Evolutionary conservation across 2,113 vertebrate genomes (phyloP).

Genomic region (Hipposideros armiger): DNA sequence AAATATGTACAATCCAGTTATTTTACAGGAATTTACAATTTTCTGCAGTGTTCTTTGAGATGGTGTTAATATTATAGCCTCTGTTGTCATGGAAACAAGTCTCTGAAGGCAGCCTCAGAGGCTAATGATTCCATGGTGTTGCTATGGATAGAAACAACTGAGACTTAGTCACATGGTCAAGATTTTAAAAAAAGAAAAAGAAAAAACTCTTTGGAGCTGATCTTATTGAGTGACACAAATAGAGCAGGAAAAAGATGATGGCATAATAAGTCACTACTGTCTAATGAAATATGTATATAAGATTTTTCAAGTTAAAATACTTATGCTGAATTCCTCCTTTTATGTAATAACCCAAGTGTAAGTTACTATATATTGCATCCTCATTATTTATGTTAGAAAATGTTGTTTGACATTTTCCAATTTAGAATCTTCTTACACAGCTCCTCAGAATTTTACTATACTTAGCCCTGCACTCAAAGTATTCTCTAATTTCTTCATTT

Average conservation of each 20-base stretch:
- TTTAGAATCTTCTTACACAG: conserved; percentile 46
- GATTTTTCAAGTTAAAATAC: conserved; percentile 61
- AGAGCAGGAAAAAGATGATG: neutral
- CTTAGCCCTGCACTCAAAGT: neutral
- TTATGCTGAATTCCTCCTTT: conserved; percentile 39
- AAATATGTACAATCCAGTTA: conserved; percentile 59
- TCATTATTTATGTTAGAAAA: conserved; percentile 45
- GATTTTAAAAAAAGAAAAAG: conserved; percentile 11
- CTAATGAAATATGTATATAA: conserved; percentile 37
- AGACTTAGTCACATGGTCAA: conserved; percentile 77
- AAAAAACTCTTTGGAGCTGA: conserved; percentile 31
- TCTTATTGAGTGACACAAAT: conserved; percentile 59
- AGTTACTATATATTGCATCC: neutral
- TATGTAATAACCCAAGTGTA: conserved; percentile 37
- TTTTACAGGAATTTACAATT: conserved; percentile 55
- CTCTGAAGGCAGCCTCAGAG: conserved; percentile 84
- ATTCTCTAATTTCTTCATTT: conserved; percentile 10
- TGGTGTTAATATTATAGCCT: conserved; percentile 82
- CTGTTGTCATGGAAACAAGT: conserved; percentile 85
- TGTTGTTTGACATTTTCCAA: conserved; percentile 53
- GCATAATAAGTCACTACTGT: neutral
- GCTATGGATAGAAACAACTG: conserved; percentile 86
- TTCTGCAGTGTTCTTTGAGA: conserved; percentile 78
- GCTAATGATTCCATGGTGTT: conserved; percentile 89
- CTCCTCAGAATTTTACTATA: neutral